These are phyloP conservation scores for Drosophila pseudotalamancana DNA, from an alignment of 2,888 invertebrate genomes.

Conservation along the genomic window DNA sequence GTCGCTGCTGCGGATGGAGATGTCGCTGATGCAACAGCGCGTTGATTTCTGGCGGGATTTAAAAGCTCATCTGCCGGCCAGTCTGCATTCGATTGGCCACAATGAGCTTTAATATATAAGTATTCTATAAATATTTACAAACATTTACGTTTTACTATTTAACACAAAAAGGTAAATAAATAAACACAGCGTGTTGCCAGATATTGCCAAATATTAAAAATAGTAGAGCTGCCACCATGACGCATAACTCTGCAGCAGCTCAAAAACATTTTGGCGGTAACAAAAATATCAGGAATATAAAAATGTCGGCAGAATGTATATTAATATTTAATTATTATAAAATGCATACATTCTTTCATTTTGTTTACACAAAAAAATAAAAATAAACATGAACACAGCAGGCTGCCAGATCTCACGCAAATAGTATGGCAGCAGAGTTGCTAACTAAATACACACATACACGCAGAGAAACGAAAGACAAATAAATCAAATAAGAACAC, in stretches of 20 bases:
- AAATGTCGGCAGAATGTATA: too few species aligned
- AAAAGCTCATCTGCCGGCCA: slow-evolving; percentile 84
- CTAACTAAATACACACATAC: not conserved
- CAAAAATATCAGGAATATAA: too few species aligned
- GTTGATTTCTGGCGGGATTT: slow-evolving; percentile 88
- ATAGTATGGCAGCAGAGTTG: not conserved
- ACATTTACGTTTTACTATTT: not conserved
- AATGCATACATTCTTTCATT: too few species aligned
- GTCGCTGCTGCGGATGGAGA: slow-evolving; percentile 85
- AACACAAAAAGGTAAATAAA: not conserved
- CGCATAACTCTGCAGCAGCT: too few species aligned
- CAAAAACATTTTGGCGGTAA: too few species aligned
- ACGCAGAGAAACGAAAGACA: not conserved
- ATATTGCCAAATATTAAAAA: not conserved
- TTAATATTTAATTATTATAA: too few species aligned
- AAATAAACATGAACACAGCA: not conserved
- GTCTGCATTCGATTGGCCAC: slow-evolving; percentile 22
- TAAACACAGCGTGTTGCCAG: slow-evolving; percentile 17
- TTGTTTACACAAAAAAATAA: not conserved
- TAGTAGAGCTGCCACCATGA: slow-evolving; percentile 15
- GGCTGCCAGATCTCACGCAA: not conserved
- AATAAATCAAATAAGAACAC: not conserved
- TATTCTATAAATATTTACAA: not conserved
- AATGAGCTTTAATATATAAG: slow-evolving; percentile 46
- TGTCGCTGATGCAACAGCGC: slow-evolving; percentile 86